Percentiles rank a stretch among this genome's conserved stretches.
phyloP scores from a whole-genome alignment of 2,113 vertebrate species.

The Thinocorus orbignyianus region DNA sequence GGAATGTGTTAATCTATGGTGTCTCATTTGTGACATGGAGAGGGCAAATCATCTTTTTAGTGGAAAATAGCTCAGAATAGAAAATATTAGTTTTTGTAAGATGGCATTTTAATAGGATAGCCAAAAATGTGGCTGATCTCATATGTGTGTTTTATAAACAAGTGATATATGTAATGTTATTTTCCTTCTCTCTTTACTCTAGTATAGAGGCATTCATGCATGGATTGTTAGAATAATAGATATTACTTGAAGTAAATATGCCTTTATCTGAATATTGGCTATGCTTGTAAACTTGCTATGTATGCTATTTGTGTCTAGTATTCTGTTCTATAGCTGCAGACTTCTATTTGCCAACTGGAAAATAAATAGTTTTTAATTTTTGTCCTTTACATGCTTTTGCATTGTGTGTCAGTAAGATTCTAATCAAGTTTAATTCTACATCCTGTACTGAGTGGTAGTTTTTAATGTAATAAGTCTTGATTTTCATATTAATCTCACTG shows the following conservation, averaged over 20 bases:
- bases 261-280: not conserved
- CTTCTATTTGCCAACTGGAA: not conserved
- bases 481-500: not conserved
- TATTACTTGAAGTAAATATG: not conserved
- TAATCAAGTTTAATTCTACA: not conserved
- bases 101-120: not conserved
- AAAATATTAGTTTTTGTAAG: not conserved
- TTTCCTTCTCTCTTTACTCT: not conserved
- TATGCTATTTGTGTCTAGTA: not conserved
- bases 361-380: constrained; percentile 17
- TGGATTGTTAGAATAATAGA: not conserved
- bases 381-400: not conserved
- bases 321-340: not conserved
- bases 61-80: not conserved
- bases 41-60: not conserved
- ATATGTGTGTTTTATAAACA: not conserved
- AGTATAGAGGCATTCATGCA: not conserved
- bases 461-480: not conserved
- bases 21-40: not conserved
- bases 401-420: not conserved
- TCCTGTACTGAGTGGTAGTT: not conserved
- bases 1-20: not conserved
- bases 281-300: not conserved
- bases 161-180: not conserved
- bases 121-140: not conserved